Evolutionary conservation across 2,888 invertebrate species (phyloP).

Genomic region (Euclidia mi): DNA sequence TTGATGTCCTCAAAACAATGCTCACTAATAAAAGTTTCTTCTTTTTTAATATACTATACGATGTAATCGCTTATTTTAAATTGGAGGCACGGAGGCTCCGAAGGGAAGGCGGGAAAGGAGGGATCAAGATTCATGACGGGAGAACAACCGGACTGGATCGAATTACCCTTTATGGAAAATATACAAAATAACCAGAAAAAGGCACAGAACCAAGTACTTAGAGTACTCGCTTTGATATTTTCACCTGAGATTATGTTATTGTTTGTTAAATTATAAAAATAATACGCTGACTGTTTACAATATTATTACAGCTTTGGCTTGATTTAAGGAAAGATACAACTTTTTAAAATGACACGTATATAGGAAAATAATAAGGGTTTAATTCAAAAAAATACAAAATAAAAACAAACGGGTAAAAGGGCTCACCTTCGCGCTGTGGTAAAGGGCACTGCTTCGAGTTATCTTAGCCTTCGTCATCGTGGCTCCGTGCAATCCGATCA

Average conservation of each 20-base stretch:
- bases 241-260: slow-evolving; percentile 6
- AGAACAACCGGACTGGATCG: slow-evolving; percentile 71
- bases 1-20: not conserved
- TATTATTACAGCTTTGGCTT: not conserved
- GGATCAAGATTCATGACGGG: slow-evolving; percentile 78
- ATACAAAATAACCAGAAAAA: slow-evolving; percentile 15
- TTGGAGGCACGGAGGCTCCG: slow-evolving; percentile 67
- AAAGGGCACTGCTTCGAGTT: slow-evolving; percentile 91
- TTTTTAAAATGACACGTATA: not conserved
- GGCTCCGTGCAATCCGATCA: slow-evolving; percentile 65
- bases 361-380: slow-evolving; percentile 32
- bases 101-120: slow-evolving; percentile 71
- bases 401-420: slow-evolving; percentile 53
- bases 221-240: slow-evolving; percentile 6
- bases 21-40: slow-evolving; percentile 30
- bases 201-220: not conserved
- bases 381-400: slow-evolving; percentile 47
- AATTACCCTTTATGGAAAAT: slow-evolving; percentile 60
- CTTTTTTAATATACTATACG: slow-evolving; percentile 59
- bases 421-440: slow-evolving; percentile 94
- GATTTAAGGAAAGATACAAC: not conserved
- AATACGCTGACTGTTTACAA: slow-evolving; percentile 49
- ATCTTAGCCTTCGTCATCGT: slow-evolving; percentile 91
- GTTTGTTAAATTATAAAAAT: slow-evolving; percentile 60
- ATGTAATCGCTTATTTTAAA: slow-evolving; percentile 77